A percentile compares a stretch with the other conserved stretches of the same genome.
phyloP scores from a whole-genome alignment of 2,113 vertebrate genomes.

The Corythornis vintsioides region DNA sequence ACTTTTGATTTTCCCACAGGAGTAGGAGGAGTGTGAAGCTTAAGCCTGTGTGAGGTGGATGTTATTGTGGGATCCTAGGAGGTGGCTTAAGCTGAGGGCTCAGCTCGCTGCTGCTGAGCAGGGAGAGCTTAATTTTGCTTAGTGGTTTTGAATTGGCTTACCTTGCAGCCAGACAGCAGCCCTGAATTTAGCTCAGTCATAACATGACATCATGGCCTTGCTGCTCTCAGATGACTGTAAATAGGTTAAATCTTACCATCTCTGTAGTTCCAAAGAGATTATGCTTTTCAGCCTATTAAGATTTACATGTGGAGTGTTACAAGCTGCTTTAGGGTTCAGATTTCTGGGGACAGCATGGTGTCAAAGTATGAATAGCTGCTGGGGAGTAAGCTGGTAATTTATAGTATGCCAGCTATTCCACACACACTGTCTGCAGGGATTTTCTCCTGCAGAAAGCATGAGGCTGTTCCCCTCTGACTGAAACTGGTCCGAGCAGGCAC shows the following conservation, averaged over 20 bases:
- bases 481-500: neutral
- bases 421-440: neutral
- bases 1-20: neutral
- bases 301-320: slow-evolving; percentile 8
- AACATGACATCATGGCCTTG: slow-evolving; percentile 13
- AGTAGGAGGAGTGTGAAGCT: neutral
- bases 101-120: neutral
- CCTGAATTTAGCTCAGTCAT: slow-evolving; percentile 34
- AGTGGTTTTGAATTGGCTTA: neutral
- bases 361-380: slow-evolving; percentile 11
- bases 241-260: slow-evolving; percentile 49
- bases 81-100: neutral
- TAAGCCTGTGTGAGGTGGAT: neutral
- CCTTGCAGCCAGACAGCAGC: slow-evolving; percentile 30
- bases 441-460: neutral
- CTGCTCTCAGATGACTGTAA: slow-evolving; percentile 14
- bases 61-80: neutral
- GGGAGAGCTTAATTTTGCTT: neutral
- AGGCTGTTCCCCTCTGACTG: neutral
- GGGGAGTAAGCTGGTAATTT: neutral
- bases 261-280: slow-evolving; percentile 29
- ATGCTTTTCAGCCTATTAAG: slow-evolving; percentile 33
- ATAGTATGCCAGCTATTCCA: neutral
- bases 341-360: neutral
- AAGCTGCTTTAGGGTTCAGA: slow-evolving; percentile 38